phyloP scores from a whole-genome alignment of 2,888 invertebrate species.

The Dorcus parallelipipedus region DNA sequence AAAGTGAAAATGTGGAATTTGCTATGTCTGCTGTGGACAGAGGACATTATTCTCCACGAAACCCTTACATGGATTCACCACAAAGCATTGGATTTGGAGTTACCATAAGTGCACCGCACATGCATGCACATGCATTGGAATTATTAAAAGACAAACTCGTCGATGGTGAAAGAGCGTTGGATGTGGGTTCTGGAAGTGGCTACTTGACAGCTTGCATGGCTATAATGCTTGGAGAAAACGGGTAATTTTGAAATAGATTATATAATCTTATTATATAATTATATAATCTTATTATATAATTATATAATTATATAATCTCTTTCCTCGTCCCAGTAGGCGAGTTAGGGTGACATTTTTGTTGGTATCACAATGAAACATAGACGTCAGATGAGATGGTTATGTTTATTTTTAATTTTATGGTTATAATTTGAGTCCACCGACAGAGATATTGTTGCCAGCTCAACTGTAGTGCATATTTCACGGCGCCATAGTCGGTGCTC shows the following conservation, averaged over 20 bases:
- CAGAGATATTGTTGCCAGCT: too few relatives aligned
- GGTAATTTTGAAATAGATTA: conserved; percentile 35
- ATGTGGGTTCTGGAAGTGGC: conserved; percentile 93
- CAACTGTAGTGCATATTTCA: too few relatives aligned
- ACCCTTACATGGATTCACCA: conserved; percentile 87
- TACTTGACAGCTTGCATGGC: conserved; percentile 92
- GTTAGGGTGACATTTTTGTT: too few relatives aligned
- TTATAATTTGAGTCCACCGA: too few relatives aligned
- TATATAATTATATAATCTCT: too few relatives aligned
- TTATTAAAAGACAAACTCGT: conserved; percentile 72
- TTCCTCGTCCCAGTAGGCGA: too few relatives aligned
- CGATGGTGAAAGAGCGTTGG: conserved; percentile 76
- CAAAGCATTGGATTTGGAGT: conserved; percentile 93
- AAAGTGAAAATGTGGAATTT: conserved; percentile 68
- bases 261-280: too few relatives aligned
- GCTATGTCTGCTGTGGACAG: conserved; percentile 84
- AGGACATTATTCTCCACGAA: conserved; percentile 70
- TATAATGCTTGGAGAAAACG: conserved; percentile 70
- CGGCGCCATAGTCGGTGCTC: too few relatives aligned
- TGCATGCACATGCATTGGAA: conserved; percentile 94
- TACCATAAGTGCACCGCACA: conserved; percentile 95
- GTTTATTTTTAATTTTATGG: too few relatives aligned
- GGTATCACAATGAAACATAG: too few relatives aligned
- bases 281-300: too few relatives aligned
- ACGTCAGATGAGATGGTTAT: too few relatives aligned